phyloP scores from a whole-genome alignment of 2,797 vertebrate genomes.

The Sebastiscus albofasciatus region DNA sequence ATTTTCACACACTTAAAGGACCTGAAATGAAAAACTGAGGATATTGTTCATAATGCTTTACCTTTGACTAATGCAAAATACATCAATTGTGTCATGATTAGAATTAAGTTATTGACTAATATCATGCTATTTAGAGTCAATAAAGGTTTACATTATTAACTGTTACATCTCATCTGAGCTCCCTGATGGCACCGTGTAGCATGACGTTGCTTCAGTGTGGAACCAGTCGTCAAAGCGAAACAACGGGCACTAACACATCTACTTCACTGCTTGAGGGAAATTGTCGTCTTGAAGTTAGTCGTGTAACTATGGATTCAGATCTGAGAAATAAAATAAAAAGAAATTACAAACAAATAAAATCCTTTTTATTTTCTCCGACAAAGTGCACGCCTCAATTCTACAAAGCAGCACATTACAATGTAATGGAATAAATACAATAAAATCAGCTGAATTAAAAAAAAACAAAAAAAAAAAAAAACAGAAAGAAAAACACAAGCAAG shows the following conservation, averaged over 20 bases:
- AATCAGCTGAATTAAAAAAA: slow-evolving; percentile 73
- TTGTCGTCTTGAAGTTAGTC: slow-evolving; percentile 2
- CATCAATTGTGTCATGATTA: slow-evolving; percentile 68
- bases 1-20: slow-evolving; percentile 59
- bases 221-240: background rate
- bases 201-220: slow-evolving; percentile 27
- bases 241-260: slow-evolving; percentile 2
- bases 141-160: slow-evolving; percentile 73
- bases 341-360: slow-evolving; percentile 85
- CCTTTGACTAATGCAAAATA: slow-evolving; percentile 65
- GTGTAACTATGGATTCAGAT: slow-evolving; percentile 60
- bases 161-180: slow-evolving; percentile 32
- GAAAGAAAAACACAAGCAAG: slow-evolving; percentile 82
- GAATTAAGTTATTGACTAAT: slow-evolving; percentile 63
- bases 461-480: slow-evolving; percentile 59
- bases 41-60: slow-evolving; percentile 62
- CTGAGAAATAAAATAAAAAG: slow-evolving; percentile 74
- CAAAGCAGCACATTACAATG: slow-evolving; percentile 92
- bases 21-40: slow-evolving; percentile 47
- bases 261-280: background rate
- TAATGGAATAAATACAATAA: slow-evolving; percentile 94
- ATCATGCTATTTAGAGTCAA: slow-evolving; percentile 75
- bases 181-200: slow-evolving; percentile 28
- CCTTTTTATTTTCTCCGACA: slow-evolving; percentile 87
- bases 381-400: slow-evolving; percentile 90